Conservation (phyloP, 1,140 invertebrate genomes). For the Drosophila arawakana region DNA sequence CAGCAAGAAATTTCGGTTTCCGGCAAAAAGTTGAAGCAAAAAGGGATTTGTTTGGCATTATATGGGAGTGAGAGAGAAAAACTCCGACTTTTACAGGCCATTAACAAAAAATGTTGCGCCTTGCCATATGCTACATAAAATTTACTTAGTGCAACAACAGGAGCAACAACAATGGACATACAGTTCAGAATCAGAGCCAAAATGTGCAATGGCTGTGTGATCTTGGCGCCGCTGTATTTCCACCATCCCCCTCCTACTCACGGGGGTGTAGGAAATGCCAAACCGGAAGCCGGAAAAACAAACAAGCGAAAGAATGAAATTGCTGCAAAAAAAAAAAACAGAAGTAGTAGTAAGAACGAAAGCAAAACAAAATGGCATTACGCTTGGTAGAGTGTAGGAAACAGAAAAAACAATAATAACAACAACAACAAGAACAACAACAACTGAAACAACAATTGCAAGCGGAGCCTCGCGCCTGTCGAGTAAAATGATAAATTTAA, state of each 20-base stretch:
- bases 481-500: conserved; percentile 81
- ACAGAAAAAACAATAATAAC: conserved; percentile 33
- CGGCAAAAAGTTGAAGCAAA: conserved; percentile 44
- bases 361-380: conserved; percentile 55
- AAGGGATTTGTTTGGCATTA: conserved; percentile 61
- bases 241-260: not conserved
- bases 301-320: conserved; percentile 62
- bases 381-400: conserved; percentile 64
- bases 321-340: not conserved
- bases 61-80: conserved; percentile 13
- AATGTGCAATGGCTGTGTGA: conserved; percentile 71
- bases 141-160: conserved; percentile 47
- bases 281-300: conserved; percentile 76
- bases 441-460: conserved; percentile 53
- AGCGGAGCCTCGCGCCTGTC: conserved; percentile 63
- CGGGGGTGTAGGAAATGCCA: conserved; percentile 45
- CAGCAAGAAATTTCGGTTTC: conserved; percentile 46
- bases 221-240: conserved; percentile 66
- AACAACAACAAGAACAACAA: conserved; percentile 26
- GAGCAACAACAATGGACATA: conserved; percentile 5
- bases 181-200: conserved; percentile 59
- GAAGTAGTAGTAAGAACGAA: conserved; percentile 37
- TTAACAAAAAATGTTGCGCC: conserved; percentile 79
- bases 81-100: conserved; percentile 70
- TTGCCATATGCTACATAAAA: conserved; percentile 79